Base-by-base conservation (phyloP, 1,140 invertebrate genomes). In the Heliconius eleuchia region DNA sequence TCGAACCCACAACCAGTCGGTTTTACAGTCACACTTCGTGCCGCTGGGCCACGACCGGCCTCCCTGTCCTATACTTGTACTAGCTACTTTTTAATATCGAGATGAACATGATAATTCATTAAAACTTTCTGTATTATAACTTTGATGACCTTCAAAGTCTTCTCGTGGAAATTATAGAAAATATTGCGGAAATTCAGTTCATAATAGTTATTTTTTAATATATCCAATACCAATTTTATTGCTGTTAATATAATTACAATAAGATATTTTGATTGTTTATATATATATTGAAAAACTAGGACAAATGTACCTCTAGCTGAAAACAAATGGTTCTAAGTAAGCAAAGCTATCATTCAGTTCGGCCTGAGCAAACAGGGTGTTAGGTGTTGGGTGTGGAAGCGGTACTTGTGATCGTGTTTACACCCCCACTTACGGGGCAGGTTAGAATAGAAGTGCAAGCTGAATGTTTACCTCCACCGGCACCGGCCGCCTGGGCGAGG, bases 361-460 rank as follows among this genome's bases (percentile, higher is more conserved):
- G 87, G 81, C 74, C 78, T 83, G 80, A 82, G 80, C 85, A 90
- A 88, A 92, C 85, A 89, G 84, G 89, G 88, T 83, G 82, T 78
- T 16, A 4, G 42, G 42, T 83, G 82, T 77, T 78, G 82, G 85
- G 82, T 77, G 83, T 79, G 79, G 78, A 72, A 78, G 84, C 92
- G 91, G 91, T 89, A 91, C 91, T 88, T 92, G 89, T 91, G 89
- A 84, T 30, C 77, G 80, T 92, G 90, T 94, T 91, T 94, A 88
- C 88, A 83, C 86, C 86, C 84, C 86, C 88, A 94, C 88, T 94
- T 94, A 92, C 84, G 84, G 76, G 78, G 84, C 84, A 84, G 83
- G 91, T 85, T 86, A 85, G 79, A 93, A 93, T 83, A 83, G 83
- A 84, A 88, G 83, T 83, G 90, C 88, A 92, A 84, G 91, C 80